A percentile compares a stretch with the other conserved stretches of the same genome.
These are phyloP conservation scores for Meriones psammophilus DNA, from an alignment of 2,797 vertebrate genomes.

Conservation along the genomic window DNA sequence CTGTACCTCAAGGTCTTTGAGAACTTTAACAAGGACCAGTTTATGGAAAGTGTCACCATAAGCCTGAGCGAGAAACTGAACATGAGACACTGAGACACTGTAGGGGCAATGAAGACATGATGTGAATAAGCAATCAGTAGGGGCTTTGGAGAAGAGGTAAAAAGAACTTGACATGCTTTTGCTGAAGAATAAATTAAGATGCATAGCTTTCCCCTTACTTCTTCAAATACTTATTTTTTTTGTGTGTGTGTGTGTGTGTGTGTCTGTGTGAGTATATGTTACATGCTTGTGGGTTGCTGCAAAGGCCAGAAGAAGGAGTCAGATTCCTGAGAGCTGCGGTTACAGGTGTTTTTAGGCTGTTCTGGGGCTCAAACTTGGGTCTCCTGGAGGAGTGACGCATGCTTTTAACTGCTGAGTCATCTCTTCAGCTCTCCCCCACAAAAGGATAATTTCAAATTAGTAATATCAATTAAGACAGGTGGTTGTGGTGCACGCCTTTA, in stretches of 20 bases:
- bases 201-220: neutral
- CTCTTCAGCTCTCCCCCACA: neutral
- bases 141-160: constrained; percentile 51
- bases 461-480: neutral
- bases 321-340: no score
- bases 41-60: constrained; percentile 62
- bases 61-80: constrained; percentile 73
- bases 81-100: constrained; percentile 49
- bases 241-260: no score
- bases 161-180: constrained; percentile 31
- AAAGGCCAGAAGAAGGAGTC: neutral
- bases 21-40: constrained; percentile 59
- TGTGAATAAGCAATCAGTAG: constrained; percentile 27
- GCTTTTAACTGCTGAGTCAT: neutral
- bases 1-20: constrained; percentile 57
- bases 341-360: neutral
- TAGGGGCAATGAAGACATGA: neutral
- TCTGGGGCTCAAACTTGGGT: neutral
- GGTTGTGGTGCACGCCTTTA: no score
- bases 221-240: neutral
- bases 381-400: no score
- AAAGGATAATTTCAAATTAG: constrained; percentile 30
- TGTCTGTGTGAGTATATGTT: neutral
- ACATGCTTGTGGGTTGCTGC: neutral
- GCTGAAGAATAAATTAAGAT: constrained; percentile 35